Evolutionary conservation across 2,797 vertebrate genomes (phyloP).

Genomic region (Gallirallus australis): DNA sequence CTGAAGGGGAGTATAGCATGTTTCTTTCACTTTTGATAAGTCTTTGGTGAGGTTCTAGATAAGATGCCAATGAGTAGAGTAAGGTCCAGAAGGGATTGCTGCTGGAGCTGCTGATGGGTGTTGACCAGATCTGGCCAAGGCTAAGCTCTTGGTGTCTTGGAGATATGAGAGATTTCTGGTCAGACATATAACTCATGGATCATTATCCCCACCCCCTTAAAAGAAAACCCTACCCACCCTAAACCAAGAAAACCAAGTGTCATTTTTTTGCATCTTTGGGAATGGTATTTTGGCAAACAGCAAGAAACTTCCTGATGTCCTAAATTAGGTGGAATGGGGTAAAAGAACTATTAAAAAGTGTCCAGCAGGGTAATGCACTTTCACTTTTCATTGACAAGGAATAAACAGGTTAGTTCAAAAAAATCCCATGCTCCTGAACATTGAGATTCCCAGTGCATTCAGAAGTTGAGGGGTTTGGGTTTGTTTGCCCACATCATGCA

Average conservation of each 20-base stretch:
- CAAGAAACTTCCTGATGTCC: not conserved
- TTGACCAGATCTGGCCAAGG: not conserved
- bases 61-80: rapidly evolving
- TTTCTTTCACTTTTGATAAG: not conserved
- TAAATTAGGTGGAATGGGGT: not conserved
- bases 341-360: not conserved
- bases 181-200: not conserved
- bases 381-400: not conserved
- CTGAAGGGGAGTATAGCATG: rapidly evolving
- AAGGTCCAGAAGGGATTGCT: not conserved
- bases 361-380: not conserved
- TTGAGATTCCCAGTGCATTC: not conserved
- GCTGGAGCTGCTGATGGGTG: not conserved
- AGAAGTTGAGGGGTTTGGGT: not conserved
- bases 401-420: not conserved
- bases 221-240: not conserved
- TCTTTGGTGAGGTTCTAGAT: not conserved
- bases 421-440: not conserved
- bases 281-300: not conserved
- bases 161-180: not conserved
- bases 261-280: not conserved
- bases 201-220: rapidly evolving
- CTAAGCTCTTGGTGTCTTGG: not conserved
- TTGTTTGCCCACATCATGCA: not conserved
- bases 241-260: not conserved